These are phyloP conservation scores for Miltochrista miniata DNA, from an alignment of 2,888 invertebrate species.

Conservation along the genomic window DNA sequence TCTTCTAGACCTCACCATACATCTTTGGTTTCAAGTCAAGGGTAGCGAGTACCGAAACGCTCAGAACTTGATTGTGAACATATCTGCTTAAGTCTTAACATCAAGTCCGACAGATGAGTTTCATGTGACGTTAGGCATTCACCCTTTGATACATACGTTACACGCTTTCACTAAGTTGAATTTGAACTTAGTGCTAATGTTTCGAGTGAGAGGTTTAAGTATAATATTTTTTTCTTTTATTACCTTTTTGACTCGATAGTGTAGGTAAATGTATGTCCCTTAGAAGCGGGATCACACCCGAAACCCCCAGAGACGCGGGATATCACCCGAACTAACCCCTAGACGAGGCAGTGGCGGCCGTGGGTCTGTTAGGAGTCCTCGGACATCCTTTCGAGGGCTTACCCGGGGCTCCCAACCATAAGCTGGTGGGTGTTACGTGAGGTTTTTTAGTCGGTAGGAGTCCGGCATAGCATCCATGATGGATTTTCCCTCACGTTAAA, in stretches of 20 bases:
- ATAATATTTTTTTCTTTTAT: slow-evolving; percentile 85
- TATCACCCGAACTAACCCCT: no score
- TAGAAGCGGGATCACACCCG: no score
- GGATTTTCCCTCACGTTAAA: no score
- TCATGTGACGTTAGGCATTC: slow-evolving; percentile 25
- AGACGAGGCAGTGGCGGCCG: no score
- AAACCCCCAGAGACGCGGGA: no score
- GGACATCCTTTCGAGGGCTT: no score
- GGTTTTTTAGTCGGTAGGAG: no score
- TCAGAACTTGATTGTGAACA: slow-evolving; percentile 60
- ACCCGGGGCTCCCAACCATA: no score
- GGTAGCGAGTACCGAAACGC: slow-evolving; percentile 45
- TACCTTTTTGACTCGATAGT: slow-evolving; percentile 60
- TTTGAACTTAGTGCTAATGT: background rate
- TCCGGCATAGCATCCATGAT: no score
- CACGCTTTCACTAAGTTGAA: background rate
- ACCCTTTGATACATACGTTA: slow-evolving; percentile 10
- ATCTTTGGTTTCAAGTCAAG: slow-evolving; percentile 31
- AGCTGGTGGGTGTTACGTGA: no score
- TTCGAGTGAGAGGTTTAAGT: slow-evolving; percentile 64
- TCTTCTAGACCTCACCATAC: slow-evolving; percentile 17
- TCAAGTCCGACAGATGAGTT: slow-evolving; percentile 46
- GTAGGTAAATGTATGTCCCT: no score
- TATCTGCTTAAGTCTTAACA: slow-evolving; percentile 59
- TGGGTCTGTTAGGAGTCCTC: no score